Conservation (phyloP, 2,113 vertebrate genomes). For the Tragelaphus scriptus region DNA sequence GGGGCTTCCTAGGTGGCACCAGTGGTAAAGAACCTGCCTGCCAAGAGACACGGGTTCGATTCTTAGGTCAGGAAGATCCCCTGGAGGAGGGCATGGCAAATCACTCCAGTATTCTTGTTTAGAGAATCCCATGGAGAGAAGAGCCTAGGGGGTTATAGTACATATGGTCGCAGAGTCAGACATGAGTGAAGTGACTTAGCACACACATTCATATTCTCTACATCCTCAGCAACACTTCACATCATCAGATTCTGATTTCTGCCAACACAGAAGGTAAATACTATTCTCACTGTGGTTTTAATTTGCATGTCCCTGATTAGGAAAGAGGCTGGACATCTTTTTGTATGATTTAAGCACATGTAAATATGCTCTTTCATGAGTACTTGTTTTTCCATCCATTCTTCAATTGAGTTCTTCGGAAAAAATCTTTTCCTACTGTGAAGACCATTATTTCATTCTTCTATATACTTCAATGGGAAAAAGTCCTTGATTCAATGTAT, state of each 20-base stretch:
- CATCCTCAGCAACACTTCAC: background rate
- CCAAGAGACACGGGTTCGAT: background rate
- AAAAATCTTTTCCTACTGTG: background rate
- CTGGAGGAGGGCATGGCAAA: background rate
- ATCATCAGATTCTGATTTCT: background rate
- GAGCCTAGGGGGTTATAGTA: background rate
- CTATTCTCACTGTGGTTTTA: background rate
- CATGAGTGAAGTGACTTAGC: background rate
- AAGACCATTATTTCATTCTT: background rate
- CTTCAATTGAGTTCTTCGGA: background rate
- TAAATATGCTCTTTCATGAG: background rate
- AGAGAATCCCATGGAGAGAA: background rate
- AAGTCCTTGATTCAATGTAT: background rate
- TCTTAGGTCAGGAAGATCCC: background rate
- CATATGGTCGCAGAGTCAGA: background rate
- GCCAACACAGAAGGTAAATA: background rate
- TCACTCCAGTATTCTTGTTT: background rate
- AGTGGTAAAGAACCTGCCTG: background rate
- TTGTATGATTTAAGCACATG: background rate
- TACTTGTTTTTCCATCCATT: background rate
- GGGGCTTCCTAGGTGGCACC: background rate
- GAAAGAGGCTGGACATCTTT: background rate
- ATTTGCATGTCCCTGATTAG: background rate
- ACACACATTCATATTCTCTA: background rate
- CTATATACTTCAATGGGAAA: background rate